Evolutionary conservation across 2,888 invertebrate genomes (phyloP).

Genomic region (Amblyteles armatorius): DNA sequence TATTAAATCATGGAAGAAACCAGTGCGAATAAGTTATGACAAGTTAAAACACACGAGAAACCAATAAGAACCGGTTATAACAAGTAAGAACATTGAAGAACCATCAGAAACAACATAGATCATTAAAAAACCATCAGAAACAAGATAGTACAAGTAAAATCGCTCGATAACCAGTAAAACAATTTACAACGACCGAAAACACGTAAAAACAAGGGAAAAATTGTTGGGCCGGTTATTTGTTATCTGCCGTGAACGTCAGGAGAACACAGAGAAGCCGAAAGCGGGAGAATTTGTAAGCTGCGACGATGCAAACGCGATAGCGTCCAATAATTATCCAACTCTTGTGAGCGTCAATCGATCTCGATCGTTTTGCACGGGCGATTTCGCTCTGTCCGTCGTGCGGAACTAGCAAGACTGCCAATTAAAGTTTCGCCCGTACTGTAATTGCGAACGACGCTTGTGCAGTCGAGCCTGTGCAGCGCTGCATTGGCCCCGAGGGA

Average conservation of each 20-base stretch:
- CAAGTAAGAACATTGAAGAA: too few species aligned
- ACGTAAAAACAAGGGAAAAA: neutral
- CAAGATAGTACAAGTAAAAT: too few species aligned
- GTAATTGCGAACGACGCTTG: slow-evolving; percentile 68
- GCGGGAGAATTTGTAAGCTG: neutral
- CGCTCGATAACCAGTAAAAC: too few species aligned
- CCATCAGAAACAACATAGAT: too few species aligned
- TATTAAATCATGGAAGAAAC: too few species aligned
- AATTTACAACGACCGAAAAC: neutral
- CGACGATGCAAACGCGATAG: neutral
- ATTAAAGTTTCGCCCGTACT: slow-evolving; percentile 71
- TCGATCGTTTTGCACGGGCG: slow-evolving; percentile 50
- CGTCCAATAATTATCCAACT: slow-evolving; percentile 48
- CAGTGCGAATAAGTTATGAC: too few species aligned
- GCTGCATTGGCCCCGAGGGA: slow-evolving; percentile 63
- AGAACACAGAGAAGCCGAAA: neutral
- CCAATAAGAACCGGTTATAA: too few species aligned
- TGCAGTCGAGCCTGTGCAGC: slow-evolving; percentile 47
- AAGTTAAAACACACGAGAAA: too few species aligned
- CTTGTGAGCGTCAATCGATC: slow-evolving; percentile 56
- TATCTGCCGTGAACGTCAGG: neutral
- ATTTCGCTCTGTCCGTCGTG: slow-evolving; percentile 48
- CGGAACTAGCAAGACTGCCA: slow-evolving; percentile 65
- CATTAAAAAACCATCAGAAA: too few species aligned
- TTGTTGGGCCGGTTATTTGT: neutral